A percentile compares a stretch with the other conserved stretches of the same genome.
Conservation (phyloP, 2,797 vertebrate genomes). For the Clarias pachynema region DNA sequence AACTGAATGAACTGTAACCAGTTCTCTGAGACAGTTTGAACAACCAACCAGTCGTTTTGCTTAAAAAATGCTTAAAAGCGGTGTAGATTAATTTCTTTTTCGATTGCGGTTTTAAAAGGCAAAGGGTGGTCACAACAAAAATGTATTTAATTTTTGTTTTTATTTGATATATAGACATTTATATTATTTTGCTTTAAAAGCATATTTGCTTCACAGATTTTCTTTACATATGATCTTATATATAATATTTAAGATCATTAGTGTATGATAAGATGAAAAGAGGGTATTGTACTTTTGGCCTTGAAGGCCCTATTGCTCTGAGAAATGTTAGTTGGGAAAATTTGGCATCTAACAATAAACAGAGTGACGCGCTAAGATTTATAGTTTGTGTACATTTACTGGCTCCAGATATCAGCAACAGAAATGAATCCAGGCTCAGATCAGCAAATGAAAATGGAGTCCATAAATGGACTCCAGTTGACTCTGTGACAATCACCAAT, state of each 20-base stretch:
- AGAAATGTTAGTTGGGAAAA: conserved; percentile 68
- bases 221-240: conserved; percentile 33
- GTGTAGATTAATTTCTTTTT: not conserved
- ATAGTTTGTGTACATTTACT: conserved; percentile 89
- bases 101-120: not conserved
- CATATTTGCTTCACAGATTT: not conserved
- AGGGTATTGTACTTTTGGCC: conserved; percentile 56
- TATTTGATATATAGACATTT: not conserved
- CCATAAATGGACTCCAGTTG: conserved; percentile 77
- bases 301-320: conserved; percentile 59
- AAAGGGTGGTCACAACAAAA: not conserved
- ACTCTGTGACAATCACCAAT: conserved; percentile 64
- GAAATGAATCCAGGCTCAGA: conserved; percentile 73
- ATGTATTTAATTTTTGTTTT: not conserved
- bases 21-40: not conserved
- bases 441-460: conserved; percentile 67
- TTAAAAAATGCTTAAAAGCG: not conserved
- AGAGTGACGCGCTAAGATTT: conserved; percentile 75
- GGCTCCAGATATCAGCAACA: conserved; percentile 86
- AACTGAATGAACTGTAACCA: not conserved
- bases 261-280: conserved; percentile 67
- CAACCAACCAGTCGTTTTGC: not conserved
- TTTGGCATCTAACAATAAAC: conserved; percentile 65
- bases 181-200: not conserved
- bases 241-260: conserved; percentile 63